Conservation (phyloP, 2,888 invertebrate genomes). For the Eristalinus aeneus region DNA sequence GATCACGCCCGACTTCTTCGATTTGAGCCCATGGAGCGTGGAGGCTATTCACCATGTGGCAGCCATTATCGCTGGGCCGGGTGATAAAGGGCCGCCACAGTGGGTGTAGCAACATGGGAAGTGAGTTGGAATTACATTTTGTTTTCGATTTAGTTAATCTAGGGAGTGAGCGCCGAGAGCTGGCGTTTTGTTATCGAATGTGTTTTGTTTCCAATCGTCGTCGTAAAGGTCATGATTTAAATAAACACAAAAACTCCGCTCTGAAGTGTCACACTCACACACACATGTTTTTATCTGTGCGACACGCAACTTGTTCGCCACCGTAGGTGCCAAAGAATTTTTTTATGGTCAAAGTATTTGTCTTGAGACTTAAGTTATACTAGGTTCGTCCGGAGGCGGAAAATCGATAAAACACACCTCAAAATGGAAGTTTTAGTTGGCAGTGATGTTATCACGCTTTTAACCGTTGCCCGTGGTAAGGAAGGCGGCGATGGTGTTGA, state of each 20-base stretch:
- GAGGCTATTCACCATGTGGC: not conserved
- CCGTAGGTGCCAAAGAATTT: not conserved
- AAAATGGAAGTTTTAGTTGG: not conserved
- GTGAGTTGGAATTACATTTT: not conserved
- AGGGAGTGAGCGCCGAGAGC: not conserved
- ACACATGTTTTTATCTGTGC: not conserved
- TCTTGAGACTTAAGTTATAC: not conserved
- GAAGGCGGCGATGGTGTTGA: not conserved
- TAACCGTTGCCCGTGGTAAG: not conserved
- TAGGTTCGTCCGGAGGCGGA: not conserved
- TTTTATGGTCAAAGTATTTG: not conserved
- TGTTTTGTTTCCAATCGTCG: not conserved
- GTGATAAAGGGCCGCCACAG: conserved; percentile 2
- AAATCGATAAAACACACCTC: not conserved
- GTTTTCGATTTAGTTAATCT: not conserved
- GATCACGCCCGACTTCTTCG: conserved; percentile 25
- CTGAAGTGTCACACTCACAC: not conserved
- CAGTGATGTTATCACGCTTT: not conserved
- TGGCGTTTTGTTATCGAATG: not conserved
- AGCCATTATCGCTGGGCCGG: conserved; percentile 1
- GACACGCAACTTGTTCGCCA: not conserved
- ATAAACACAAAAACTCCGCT: not conserved
- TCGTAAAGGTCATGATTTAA: not conserved
- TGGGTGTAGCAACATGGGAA: conserved; percentile 2
- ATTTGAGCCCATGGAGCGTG: not conserved